phyloP scores from a whole-genome alignment of 2,797 vertebrate genomes.

The Melanotaenia pygmaea region DNA sequence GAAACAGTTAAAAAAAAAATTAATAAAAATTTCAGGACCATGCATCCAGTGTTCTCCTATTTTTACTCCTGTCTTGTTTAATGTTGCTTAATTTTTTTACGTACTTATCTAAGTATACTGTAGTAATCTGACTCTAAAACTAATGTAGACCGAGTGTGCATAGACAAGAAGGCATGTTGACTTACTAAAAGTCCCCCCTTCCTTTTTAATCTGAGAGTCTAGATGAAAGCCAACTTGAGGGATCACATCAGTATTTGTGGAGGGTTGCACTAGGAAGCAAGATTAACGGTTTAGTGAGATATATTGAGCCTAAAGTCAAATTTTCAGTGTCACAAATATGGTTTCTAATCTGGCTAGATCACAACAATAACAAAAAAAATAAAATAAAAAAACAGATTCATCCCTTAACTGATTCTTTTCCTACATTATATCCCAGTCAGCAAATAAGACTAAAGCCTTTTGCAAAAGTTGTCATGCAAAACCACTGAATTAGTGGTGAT shows the following conservation, averaged over 20 bases:
- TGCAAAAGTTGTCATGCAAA: not conserved
- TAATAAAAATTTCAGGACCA: constrained; percentile 19
- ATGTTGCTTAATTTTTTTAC: not conserved
- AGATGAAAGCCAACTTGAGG: constrained; percentile 5
- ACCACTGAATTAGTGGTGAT: not conserved
- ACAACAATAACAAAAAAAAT: not conserved
- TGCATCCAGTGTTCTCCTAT: not conserved
- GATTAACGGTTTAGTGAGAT: not conserved
- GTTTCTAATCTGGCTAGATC: not conserved
- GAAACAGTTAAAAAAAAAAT: not conserved
- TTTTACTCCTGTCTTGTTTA: not conserved
- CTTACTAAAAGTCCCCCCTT: not conserved
- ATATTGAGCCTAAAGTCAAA: not conserved
- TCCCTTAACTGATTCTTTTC: not conserved
- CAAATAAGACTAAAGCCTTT: not conserved
- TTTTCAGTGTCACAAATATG: not conserved
- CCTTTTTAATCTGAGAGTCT: not conserved
- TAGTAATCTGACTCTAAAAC: constrained; percentile 5
- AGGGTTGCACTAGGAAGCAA: not conserved
- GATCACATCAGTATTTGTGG: constrained; percentile 4
- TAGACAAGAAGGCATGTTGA: constrained; percentile 15
- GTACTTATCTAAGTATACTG: not conserved
- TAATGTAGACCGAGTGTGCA: constrained; percentile 20
- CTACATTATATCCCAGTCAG: not conserved
- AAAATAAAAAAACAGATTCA: not conserved